Evolutionary conservation across 2,888 invertebrate species (phyloP), one percentile per base, ranked within the genome.

Genomic region (Ptilodon capucinus): DNA sequence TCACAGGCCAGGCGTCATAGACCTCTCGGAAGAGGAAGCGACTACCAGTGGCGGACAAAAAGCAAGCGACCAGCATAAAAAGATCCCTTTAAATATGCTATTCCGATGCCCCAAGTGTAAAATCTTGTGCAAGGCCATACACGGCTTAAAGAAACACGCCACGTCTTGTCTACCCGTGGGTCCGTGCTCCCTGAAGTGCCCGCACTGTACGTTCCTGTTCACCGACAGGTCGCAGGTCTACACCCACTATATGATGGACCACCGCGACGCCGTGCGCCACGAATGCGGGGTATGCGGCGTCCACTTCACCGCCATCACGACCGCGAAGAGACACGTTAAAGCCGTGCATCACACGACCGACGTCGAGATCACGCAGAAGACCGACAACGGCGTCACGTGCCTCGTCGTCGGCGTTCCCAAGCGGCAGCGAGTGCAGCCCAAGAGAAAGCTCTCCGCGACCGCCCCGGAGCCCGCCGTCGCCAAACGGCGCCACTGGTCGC

Each of bases 401-500:
- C 40, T 41, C 41, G 2, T 19, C 19, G 19, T 59, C 1, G 44
- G 40, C 40, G 17, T 28, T 4, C 4, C 8, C n/a, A 28, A 28
- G 4, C 28, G 4, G 3, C 47, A 58, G 19, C 59, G 18, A 43
- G 46, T 46, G 13, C 38, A 44, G 16, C 68, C 64, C 1, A 70
- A 72, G 43, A 57, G 71, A 14, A 72, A 71, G 41, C 16, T 53
- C 4, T 64, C 68, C 6, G 36, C 44, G 4, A 41, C 43, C 21
- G 38, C 40, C n/a, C 32, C 46, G 25, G 64, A 52, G 7, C n/a
- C 64, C 11, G 58, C 62, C 0, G 76, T 74, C 44, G 65, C 79
- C 21, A 82, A 71, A 8, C 76, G 74, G n/a, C 76, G 74, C 14
- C 93, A 82, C 64, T 89, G 90, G 30, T 23, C 9, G 0, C 94